phyloP scores from a whole-genome alignment of 2,113 vertebrate species.

The Sitta europaea region DNA sequence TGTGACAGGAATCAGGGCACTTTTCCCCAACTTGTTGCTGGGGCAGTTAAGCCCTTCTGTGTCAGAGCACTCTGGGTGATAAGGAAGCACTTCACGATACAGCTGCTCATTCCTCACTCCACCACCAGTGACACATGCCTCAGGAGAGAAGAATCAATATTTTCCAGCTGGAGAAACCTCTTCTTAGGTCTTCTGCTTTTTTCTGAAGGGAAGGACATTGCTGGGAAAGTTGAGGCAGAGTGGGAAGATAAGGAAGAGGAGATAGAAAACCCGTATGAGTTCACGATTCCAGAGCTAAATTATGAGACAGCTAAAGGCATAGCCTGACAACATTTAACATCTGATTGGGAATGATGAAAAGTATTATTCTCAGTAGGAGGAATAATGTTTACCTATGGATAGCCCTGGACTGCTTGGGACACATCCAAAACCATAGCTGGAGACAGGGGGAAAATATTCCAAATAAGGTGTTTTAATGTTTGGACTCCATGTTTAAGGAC shows the following conservation, averaged over 20 bases:
- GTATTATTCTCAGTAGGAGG: not conserved
- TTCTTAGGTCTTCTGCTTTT: not conserved
- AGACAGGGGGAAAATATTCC: not conserved
- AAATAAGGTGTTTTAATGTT: not conserved
- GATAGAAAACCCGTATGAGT: not conserved
- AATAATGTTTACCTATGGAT: not conserved
- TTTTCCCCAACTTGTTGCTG: not conserved
- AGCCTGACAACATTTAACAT: not conserved
- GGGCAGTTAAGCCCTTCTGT: not conserved
- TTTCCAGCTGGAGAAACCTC: not conserved
- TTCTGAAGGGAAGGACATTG: not conserved
- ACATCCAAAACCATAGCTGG: not conserved
- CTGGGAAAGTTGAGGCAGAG: rapidly evolving
- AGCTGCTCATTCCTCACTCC: not conserved
- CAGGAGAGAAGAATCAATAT: not conserved
- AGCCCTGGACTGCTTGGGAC: not conserved
- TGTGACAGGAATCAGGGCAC: not conserved
- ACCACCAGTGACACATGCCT: not conserved
- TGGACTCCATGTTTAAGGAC: not conserved
- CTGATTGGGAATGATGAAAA: not conserved
- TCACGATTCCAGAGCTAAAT: not conserved
- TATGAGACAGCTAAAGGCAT: not conserved
- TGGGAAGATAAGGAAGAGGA: not conserved
- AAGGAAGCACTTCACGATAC: not conserved
- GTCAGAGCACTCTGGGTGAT: rapidly evolving